A percentile compares a stretch with the other conserved stretches of the same genome.
Conservation (phyloP, 2,888 invertebrate species). For the Thera obeliscata region DNA sequence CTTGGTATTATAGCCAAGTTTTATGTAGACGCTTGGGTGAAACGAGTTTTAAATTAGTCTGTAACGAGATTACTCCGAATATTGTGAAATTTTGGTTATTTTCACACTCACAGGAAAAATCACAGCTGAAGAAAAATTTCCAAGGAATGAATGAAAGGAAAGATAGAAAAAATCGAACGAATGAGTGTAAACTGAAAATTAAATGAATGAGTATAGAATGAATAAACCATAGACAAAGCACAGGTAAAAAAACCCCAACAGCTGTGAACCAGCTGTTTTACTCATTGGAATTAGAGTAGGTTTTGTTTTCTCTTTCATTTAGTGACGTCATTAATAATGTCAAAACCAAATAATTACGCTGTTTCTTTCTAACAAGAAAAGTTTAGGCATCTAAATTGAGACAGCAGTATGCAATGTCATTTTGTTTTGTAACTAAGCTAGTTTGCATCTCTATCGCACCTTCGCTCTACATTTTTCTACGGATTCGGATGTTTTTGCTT, state of each 20-base stretch:
- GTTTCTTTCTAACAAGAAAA: constrained; percentile 23
- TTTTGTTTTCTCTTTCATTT: constrained; percentile 47
- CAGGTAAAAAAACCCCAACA: constrained; percentile 18
- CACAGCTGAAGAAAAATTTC: too few species aligned
- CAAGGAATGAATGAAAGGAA: too few species aligned
- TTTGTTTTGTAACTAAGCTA: constrained; percentile 9
- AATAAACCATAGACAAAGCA: constrained; percentile 29
- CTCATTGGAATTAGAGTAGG: constrained; percentile 50
- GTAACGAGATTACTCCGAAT: background rate
- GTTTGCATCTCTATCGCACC: constrained; percentile 16
- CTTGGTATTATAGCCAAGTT: too few species aligned
- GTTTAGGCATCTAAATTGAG: constrained; percentile 21
- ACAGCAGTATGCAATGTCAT: constrained; percentile 3
- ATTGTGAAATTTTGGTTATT: background rate
- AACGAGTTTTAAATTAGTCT: background rate
- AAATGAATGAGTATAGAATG: background rate
- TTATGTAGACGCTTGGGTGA: background rate
- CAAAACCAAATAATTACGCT: constrained; percentile 7
- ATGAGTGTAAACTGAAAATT: background rate
- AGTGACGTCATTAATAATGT: background rate
- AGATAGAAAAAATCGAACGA: background rate
- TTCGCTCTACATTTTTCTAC: constrained; percentile 4
- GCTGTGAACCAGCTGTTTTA: constrained; percentile 66
- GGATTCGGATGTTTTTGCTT: constrained; percentile 44
- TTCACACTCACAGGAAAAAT: background rate